A percentile compares a stretch with the other conserved stretches of the same genome.
phyloP scores from a whole-genome alignment of 2,888 invertebrate genomes.

The Brenthis daphne region DNA sequence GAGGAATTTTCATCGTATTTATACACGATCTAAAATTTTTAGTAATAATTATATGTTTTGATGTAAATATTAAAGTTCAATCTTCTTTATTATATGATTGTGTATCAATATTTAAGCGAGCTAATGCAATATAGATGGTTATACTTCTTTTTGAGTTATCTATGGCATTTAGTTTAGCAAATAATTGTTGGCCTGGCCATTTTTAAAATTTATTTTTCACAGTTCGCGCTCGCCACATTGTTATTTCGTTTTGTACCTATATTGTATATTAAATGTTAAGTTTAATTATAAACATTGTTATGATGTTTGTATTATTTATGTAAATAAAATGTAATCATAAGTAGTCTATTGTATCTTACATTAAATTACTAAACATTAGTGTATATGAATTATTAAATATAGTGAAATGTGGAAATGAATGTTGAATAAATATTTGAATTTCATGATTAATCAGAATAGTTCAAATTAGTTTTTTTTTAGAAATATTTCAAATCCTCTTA shows the following conservation, averaged over 20 bases:
- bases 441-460: slow-evolving; percentile 59
- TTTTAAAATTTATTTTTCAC: slow-evolving; percentile 38
- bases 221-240: slow-evolving; percentile 48
- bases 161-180: slow-evolving; percentile 37
- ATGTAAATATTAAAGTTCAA: slow-evolving; percentile 32
- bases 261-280: slow-evolving; percentile 76
- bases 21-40: slow-evolving; percentile 22
- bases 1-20: slow-evolving; percentile 22
- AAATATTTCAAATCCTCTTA: slow-evolving; percentile 50
- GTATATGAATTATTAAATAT: slow-evolving; percentile 53
- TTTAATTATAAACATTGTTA: slow-evolving; percentile 72
- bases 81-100: slow-evolving; percentile 16
- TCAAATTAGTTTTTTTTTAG: slow-evolving; percentile 68
- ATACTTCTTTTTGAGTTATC: slow-evolving; percentile 18
- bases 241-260: slow-evolving; percentile 72
- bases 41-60: slow-evolving; percentile 27
- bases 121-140: slow-evolving; percentile 13
- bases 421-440: slow-evolving; percentile 50
- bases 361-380: slow-evolving; percentile 47
- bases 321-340: slow-evolving; percentile 66
- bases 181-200: slow-evolving; percentile 52
- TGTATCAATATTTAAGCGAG: slow-evolving; percentile 28
- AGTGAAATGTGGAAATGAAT: slow-evolving; percentile 62
- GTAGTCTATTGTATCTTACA: slow-evolving; percentile 61
- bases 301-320: slow-evolving; percentile 78